Evolutionary conservation across 2,888 invertebrate genomes (phyloP).

Genomic region (Pseudococcus viburni): DNA sequence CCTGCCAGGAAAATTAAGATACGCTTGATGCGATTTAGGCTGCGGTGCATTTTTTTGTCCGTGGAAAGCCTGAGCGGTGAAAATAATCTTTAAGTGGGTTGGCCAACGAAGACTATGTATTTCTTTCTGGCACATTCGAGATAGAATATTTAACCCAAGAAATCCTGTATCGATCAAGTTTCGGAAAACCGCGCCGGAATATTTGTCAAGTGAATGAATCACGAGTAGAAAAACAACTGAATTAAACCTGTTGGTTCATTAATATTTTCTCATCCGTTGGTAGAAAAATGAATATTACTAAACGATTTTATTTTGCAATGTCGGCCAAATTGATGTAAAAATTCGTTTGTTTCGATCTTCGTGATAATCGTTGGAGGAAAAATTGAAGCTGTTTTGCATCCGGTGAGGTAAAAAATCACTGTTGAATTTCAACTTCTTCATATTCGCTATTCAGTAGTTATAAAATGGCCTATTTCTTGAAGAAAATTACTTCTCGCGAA

Average conservation of each 20-base stretch:
- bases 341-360: constrained; percentile 2
- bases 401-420: background rate
- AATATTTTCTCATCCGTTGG: background rate
- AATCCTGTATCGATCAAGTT: background rate
- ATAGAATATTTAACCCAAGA: background rate
- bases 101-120: background rate
- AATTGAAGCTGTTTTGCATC: background rate
- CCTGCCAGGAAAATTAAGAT: constrained; percentile 8
- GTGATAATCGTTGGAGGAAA: background rate
- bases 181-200: background rate
- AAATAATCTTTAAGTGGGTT: background rate
- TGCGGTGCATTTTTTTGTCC: background rate
- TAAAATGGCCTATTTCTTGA: background rate
- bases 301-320: constrained; percentile 15
- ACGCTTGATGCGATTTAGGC: constrained; percentile 18
- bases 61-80: background rate
- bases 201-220: background rate
- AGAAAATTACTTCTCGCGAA: too few relatives aligned
- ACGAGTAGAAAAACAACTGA: background rate
- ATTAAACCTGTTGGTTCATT: constrained; percentile 23
- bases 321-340: background rate
- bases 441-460: background rate
- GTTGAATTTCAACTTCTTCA: background rate
- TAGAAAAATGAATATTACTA: background rate
- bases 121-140: background rate